A percentile compares a stretch with the other conserved stretches of the same genome.
Evolutionary conservation across 2,888 invertebrate species (phyloP).

Genomic region (Perithous albicinctus): DNA sequence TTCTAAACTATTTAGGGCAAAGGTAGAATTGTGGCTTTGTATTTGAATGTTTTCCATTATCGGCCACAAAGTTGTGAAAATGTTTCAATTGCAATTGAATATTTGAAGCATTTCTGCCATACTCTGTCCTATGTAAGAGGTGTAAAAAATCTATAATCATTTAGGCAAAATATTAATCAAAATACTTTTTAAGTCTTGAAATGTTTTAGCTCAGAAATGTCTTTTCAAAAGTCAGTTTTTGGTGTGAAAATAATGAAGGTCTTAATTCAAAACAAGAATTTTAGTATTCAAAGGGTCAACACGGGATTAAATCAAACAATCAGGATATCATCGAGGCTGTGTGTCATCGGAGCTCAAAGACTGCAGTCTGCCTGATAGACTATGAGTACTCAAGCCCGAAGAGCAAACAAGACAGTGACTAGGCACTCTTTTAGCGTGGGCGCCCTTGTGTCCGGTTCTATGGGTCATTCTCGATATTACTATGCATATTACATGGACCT

Average conservation of each 20-base stretch:
- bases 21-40: too few relatives aligned
- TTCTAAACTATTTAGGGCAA: too few relatives aligned
- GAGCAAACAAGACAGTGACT: slow-evolving; percentile 26
- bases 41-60: too few relatives aligned
- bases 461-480: slow-evolving; percentile 35
- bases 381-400: slow-evolving; percentile 14
- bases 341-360: slow-evolving; percentile 54
- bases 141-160: too few relatives aligned
- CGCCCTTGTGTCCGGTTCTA: slow-evolving; percentile 50
- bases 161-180: too few relatives aligned
- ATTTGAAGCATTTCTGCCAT: too few relatives aligned
- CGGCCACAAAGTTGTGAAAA: too few relatives aligned
- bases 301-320: slow-evolving; percentile 8
- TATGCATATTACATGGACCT: slow-evolving; percentile 26
- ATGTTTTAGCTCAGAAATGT: background rate
- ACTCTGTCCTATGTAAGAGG: too few relatives aligned
- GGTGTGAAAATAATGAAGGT: background rate
- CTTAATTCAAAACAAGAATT: background rate
- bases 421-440: slow-evolving; percentile 49
- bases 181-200: too few relatives aligned
- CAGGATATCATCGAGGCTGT: slow-evolving; percentile 22
- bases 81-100: too few relatives aligned
- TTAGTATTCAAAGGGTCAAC: background rate
- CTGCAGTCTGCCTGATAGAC: slow-evolving; percentile 31
- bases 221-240: background rate